These are phyloP conservation scores for Xanthorhoe spadicearia DNA, from an alignment of 2,888 invertebrate species.

Conservation along the genomic window DNA sequence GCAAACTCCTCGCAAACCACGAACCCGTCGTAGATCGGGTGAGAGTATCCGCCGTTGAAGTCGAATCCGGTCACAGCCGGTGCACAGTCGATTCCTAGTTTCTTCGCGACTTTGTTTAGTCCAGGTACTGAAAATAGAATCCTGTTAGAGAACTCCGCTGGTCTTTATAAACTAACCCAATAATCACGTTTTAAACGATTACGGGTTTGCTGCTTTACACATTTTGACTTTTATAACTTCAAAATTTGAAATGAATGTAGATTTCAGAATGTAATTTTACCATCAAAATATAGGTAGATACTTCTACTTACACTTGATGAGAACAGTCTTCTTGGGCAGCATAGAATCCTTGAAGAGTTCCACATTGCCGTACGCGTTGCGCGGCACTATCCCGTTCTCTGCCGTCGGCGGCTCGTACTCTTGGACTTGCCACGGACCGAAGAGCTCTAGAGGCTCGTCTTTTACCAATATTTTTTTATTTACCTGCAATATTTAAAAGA, in stretches of 20 bases:
- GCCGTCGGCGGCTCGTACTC: slow-evolving; percentile 96
- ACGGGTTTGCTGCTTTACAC: too few species aligned
- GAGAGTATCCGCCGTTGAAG: slow-evolving; percentile 92
- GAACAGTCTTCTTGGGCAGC: slow-evolving; percentile 96
- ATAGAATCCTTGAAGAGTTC: slow-evolving; percentile 97
- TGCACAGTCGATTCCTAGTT: slow-evolving; percentile 96
- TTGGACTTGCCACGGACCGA: slow-evolving; percentile 97
- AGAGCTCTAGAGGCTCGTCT: slow-evolving; percentile 92
- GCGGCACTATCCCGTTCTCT: slow-evolving; percentile 95
- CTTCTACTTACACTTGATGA: slow-evolving; percentile 93
- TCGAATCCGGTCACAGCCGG: slow-evolving; percentile 98
- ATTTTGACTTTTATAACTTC: too few species aligned
- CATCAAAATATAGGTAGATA: too few species aligned
- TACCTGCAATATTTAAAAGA: slow-evolving; percentile 70
- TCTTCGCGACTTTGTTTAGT: slow-evolving; percentile 93
- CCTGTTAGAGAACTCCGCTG: too few species aligned
- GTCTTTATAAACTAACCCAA: too few species aligned
- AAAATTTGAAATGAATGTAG: too few species aligned
- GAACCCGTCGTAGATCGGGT: slow-evolving; percentile 95
- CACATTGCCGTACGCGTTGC: slow-evolving; percentile 99
- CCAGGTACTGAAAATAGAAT: slow-evolving; percentile 89
- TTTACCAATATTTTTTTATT: too few species aligned
- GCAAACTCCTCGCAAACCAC: slow-evolving; percentile 96
- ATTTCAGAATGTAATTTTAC: too few species aligned
- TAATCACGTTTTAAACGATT: too few species aligned